Conservation (phyloP, 2,113 vertebrate species). For the Brachirus orientalis region DNA sequence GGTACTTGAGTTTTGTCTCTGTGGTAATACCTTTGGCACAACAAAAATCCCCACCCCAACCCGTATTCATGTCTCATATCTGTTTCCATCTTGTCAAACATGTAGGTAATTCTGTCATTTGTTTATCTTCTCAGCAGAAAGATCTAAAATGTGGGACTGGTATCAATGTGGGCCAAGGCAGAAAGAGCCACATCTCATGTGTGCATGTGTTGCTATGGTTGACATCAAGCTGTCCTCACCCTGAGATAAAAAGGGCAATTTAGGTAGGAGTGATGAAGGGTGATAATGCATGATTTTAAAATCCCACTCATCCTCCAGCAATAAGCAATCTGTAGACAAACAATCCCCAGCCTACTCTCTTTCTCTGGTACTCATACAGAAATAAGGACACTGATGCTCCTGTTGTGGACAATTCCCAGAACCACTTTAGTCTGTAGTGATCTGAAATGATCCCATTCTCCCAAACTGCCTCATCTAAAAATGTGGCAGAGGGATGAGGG, state of each 20-base stretch:
- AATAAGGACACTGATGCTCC: constrained; percentile 15
- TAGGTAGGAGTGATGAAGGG: constrained; percentile 21
- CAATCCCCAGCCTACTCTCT: constrained; percentile 17
- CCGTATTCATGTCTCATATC: neutral
- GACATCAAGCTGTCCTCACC: constrained; percentile 17
- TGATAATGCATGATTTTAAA: constrained; percentile 29
- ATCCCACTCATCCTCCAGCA: constrained; percentile 29
- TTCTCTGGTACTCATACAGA: constrained; percentile 23
- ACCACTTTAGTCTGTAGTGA: constrained; percentile 39
- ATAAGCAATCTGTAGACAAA: constrained; percentile 36
- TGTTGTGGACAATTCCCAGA: constrained; percentile 34
- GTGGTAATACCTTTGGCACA: constrained; percentile 15
- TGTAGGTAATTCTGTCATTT: constrained; percentile 16
- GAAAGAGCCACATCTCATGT: constrained; percentile 12
- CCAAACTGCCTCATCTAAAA: constrained; percentile 40
- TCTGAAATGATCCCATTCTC: constrained; percentile 41
- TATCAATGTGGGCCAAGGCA: constrained; percentile 14
- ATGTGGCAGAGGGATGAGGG: constrained; percentile 7
- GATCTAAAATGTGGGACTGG: neutral
- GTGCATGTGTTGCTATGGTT: constrained; percentile 33
- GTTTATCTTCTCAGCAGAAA: constrained; percentile 16
- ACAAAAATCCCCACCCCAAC: neutral
- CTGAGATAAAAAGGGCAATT: constrained; percentile 6
- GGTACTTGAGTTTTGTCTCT: constrained; percentile 24
- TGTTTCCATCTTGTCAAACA: constrained; percentile 7